phyloP scores from a whole-genome alignment of 2,888 invertebrate species.

The Eristalis arbustorum region DNA sequence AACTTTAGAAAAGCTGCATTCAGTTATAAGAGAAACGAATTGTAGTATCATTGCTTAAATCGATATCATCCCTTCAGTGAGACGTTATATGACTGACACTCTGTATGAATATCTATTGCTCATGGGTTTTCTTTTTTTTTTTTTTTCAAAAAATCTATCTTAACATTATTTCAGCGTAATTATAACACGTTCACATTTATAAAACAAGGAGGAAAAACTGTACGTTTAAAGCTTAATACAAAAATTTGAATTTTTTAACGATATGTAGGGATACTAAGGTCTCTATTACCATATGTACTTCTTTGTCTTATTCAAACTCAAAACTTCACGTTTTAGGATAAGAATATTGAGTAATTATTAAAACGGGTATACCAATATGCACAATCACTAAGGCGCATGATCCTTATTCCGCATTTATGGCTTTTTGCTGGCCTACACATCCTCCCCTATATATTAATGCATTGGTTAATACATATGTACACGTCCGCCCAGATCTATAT shows the following conservation, averaged over 20 bases:
- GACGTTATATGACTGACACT: neutral
- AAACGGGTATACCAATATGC: neutral
- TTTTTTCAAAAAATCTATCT: no score
- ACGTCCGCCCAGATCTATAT: neutral
- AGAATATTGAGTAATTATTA: neutral
- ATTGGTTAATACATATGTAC: neutral
- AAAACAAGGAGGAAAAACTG: no score
- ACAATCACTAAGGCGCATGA: neutral
- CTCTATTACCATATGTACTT: no score
- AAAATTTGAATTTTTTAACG: no score
- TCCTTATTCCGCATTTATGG: neutral
- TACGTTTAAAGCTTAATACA: no score
- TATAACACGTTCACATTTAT: no score
- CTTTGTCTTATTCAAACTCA: neutral
- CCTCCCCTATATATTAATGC: neutral
- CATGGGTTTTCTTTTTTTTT: neutral
- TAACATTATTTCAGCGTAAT: neutral
- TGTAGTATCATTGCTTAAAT: neutral
- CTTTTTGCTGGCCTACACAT: neutral
- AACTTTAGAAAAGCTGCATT: neutral
- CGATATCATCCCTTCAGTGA: neutral
- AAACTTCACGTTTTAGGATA: neutral
- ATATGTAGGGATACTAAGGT: no score
- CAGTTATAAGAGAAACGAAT: neutral
- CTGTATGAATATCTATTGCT: neutral